Conservation (phyloP, 2,888 invertebrate genomes). For the Oscheius sp. region DNA sequence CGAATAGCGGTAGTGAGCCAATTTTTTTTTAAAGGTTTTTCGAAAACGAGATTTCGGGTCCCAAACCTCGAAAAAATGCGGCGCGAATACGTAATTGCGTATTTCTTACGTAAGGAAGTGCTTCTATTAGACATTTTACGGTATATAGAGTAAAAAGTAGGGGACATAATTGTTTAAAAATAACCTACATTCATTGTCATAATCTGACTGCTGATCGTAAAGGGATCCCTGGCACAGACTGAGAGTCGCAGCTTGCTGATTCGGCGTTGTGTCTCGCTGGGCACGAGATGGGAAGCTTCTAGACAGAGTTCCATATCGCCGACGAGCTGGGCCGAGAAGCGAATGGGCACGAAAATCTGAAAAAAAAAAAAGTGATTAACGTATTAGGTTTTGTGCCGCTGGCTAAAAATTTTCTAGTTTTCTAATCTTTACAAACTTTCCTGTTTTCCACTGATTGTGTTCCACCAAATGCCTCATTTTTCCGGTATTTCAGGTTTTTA, state of each 20-base stretch:
- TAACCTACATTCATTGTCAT: conserved; percentile 49
- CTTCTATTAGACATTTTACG: no score
- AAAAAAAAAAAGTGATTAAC: conserved; percentile 8
- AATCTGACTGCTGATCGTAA: conserved; percentile 44
- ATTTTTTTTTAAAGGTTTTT: no score
- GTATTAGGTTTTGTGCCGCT: not conserved
- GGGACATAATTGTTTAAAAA: not conserved
- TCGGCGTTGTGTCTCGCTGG: conserved; percentile 18
- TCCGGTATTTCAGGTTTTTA: no score
- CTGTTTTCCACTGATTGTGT: no score
- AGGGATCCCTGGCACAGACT: conserved; percentile 52
- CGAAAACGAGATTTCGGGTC: no score
- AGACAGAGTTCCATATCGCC: conserved; percentile 52
- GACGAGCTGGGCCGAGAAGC: conserved; percentile 56
- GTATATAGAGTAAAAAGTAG: no score
- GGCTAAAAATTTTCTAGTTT: not conserved
- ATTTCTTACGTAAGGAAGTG: no score
- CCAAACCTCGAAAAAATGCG: no score
- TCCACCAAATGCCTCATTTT: no score
- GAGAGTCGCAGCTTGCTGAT: conserved; percentile 39
- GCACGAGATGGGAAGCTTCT: conserved; percentile 38
- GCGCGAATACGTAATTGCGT: no score
- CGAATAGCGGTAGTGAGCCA: no score
- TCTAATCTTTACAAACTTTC: no score
- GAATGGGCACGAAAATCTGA: conserved; percentile 45